Conservation (phyloP, 2,888 invertebrate species). For the Clepsis dumicolana region DNA sequence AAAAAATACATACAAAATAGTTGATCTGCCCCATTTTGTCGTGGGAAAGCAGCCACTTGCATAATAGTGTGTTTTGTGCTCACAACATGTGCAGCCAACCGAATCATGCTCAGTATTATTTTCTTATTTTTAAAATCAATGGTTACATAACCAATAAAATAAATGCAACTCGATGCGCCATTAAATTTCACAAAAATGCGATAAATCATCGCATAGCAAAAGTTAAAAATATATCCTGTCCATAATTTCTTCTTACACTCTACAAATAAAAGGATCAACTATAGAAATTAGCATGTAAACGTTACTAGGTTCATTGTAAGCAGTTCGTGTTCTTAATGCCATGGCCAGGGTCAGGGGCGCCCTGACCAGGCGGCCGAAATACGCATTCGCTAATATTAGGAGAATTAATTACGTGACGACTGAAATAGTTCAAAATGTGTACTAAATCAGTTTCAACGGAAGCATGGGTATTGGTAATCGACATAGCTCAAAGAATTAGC, state of each 20-base stretch:
- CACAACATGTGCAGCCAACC: background rate
- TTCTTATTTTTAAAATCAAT: no score
- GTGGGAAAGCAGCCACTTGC: constrained; percentile 10
- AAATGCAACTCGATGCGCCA: no score
- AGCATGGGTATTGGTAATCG: no score
- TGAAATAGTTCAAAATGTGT: no score
- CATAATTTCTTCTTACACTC: background rate
- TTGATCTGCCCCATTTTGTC: background rate
- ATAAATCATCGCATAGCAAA: no score
- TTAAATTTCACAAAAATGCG: no score
- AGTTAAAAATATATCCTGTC: no score
- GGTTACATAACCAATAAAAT: no score
- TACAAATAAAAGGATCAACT: constrained; percentile 12
- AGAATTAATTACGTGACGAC: background rate
- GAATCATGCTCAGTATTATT: background rate
- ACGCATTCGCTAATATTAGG: constrained; percentile 1
- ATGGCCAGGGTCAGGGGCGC: constrained; percentile 23
- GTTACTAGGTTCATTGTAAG: background rate
- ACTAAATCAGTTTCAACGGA: no score
- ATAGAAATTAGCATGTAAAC: constrained; percentile 22
- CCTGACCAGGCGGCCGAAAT: constrained; percentile 17
- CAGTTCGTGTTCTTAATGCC: constrained; percentile 24
- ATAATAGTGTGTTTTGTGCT: background rate
- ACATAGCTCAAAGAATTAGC: no score
- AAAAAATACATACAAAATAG: background rate